Evolutionary conservation across 2,113 vertebrate species (phyloP).

Genomic region (Cyrtonyx montezumae): DNA sequence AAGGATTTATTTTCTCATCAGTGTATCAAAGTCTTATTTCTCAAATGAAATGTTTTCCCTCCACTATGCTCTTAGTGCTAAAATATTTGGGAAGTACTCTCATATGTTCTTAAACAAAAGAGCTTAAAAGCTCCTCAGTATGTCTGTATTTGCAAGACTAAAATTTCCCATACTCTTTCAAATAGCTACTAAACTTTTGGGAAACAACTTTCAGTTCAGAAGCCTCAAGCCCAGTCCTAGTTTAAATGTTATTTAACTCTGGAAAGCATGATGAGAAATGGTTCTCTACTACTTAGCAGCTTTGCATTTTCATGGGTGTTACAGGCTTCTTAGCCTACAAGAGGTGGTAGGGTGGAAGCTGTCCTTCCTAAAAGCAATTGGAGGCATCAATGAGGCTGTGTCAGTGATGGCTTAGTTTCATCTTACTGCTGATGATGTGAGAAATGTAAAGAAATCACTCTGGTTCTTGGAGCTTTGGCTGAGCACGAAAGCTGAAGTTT

Average conservation of each 20-base stretch:
- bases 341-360: neutral
- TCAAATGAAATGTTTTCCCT: slow-evolving; percentile 34
- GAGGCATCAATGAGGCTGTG: neutral
- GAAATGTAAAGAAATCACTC: slow-evolving; percentile 4
- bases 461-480: neutral
- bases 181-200: neutral
- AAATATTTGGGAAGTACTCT: neutral
- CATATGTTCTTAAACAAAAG: neutral
- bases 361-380: neutral
- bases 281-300: neutral
- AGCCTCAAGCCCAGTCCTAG: neutral
- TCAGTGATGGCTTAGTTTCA: neutral
- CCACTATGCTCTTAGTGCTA: neutral
- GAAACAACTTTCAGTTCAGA: slow-evolving; percentile 1
- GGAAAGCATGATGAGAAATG: neutral
- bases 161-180: neutral
- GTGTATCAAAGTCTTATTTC: neutral
- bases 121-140: neutral
- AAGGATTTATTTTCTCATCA: neutral
- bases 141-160: neutral
- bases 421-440: neutral
- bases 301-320: neutral
- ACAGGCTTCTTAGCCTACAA: neutral
- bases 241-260: neutral
- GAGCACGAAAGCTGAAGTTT: neutral